These are phyloP conservation scores for Pampus argenteus DNA, from an alignment of 2,797 vertebrate species.

Conservation along the genomic window DNA sequence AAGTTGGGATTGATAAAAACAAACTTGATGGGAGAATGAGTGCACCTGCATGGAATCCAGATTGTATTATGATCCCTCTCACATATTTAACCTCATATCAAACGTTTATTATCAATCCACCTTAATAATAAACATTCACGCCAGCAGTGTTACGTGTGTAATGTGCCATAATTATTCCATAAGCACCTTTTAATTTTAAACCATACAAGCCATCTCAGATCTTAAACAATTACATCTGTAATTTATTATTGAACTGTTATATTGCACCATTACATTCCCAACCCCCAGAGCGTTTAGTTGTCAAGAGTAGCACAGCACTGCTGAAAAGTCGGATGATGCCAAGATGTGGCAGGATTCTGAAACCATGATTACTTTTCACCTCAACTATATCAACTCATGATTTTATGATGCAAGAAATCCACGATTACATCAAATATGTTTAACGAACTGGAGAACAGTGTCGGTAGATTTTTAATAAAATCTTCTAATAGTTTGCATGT, in stretches of 20 bases:
- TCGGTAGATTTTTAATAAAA: no score
- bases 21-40: no score
- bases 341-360: background rate
- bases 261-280: background rate
- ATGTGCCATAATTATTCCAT: background rate
- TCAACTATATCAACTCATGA: background rate
- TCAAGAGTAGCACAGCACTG: background rate
- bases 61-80: background rate
- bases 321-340: background rate
- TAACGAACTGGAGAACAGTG: no score
- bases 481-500: background rate
- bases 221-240: background rate
- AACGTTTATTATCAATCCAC: background rate
- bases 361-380: background rate
- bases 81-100: background rate
- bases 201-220: background rate
- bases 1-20: no score
- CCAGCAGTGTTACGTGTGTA: background rate
- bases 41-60: background rate
- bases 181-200: background rate
- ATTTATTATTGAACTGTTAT: background rate
- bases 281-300: background rate
- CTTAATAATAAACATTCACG: background rate
- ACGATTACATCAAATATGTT: no score
- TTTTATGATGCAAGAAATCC: no score